phyloP scores from a whole-genome alignment of 92 coral and sea anemone genomes.

The Epizoanthus stellaris region DNA sequence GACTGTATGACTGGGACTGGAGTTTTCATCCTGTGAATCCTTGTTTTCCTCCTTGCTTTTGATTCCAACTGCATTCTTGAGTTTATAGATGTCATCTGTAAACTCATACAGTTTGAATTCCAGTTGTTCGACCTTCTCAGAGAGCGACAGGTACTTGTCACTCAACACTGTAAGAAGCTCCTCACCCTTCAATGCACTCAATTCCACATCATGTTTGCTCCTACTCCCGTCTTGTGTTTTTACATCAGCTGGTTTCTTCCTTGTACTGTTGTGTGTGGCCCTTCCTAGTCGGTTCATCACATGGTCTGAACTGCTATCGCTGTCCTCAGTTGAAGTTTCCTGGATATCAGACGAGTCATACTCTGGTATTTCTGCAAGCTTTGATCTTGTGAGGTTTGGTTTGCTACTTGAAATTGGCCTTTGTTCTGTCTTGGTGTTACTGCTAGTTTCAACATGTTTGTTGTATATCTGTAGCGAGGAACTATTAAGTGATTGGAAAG shows the following conservation, averaged over 20 bases:
- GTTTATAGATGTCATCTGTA: slow-evolving; percentile 77
- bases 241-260: background rate
- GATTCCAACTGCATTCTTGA: slow-evolving; percentile 76
- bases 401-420: slow-evolving; percentile 10
- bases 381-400: slow-evolving; percentile 35
- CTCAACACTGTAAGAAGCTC: slow-evolving; percentile 70
- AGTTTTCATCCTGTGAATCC: slow-evolving; percentile 1
- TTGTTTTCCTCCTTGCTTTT: slow-evolving; percentile 51
- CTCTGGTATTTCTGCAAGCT: slow-evolving; percentile 78
- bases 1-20: background rate
- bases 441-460: background rate
- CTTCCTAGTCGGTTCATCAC: background rate
- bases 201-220: background rate
- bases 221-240: background rate
- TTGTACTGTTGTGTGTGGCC: background rate
- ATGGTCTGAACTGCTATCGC: slow-evolving; percentile 34
- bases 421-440: background rate
- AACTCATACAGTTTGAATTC: slow-evolving; percentile 86
- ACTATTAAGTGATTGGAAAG: background rate
- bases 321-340: slow-evolving; percentile 70
- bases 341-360: slow-evolving; percentile 68
- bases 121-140: slow-evolving; percentile 82
- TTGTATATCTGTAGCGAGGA: slow-evolving; percentile 8
- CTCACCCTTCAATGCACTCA: slow-evolving; percentile 48
- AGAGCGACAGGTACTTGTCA: slow-evolving; percentile 65